Base-by-base conservation (phyloP, 2,888 invertebrate species). In the Pristionchus mayeri region DNA sequence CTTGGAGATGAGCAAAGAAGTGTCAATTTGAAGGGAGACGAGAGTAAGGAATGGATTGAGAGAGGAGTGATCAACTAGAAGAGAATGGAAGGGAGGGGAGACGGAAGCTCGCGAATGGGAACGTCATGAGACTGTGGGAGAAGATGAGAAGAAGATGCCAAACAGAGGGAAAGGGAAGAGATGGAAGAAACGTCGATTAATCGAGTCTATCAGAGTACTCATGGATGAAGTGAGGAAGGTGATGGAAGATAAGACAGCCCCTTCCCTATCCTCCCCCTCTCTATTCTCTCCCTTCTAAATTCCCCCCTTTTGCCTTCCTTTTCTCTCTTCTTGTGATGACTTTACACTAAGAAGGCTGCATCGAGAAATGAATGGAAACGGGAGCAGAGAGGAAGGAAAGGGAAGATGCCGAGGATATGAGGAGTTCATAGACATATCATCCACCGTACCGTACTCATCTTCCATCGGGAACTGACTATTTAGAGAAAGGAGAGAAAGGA, bases 301-400 rank as follows among this genome's bases (percentile, higher is more conserved):
- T 50, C 76, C 37, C 76, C 76, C 76, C 50, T 50, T 50, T 50
- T 76, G 44, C 76, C 76, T 76, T 50, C 76, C 76, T 37, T 76
- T 50, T 76, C 76, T 50, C 54, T 79, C 79, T 54, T 54, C 37
- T 79, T 54, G 52, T 79, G 79, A 79, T 54, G 79, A 79, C 79
- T 52, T 52, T 54, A 79, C 79, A 79, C 79, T 34, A 44, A 79
- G 76, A 50, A 76, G 76, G 50, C 44, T 44, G 44, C 44, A 71
- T 40, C 37, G 40, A 71, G 76, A 48, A 50, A 76, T 48, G 76
- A 76, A 48, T 37, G 48, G 44, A 27, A 48, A 27, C 37, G 76
- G 76, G 48, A 76, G 76, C 27, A 27, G 76, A 44, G 34, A 18
- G 24, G 27, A 76, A 24, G 54, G 52, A 50, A 79, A 40, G 52